Evolutionary conservation across 1,140 invertebrate genomes (phyloP).

Genomic region (Uloborus diversus): DNA sequence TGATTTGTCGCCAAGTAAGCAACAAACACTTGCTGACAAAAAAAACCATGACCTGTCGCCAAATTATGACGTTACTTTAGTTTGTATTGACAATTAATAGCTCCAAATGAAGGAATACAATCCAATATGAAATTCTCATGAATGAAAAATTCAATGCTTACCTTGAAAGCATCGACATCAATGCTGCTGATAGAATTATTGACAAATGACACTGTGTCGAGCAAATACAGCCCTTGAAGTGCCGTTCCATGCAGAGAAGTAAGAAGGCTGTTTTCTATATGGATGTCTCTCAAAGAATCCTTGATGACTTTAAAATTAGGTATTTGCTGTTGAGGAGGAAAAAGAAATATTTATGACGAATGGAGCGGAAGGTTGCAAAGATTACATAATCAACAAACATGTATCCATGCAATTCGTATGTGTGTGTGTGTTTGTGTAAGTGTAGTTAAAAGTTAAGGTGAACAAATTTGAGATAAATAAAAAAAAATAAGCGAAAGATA

Average conservation of each 20-base stretch:
- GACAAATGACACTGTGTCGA: conserved; percentile 10
- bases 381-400: background rate
- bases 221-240: background rate
- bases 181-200: conserved; percentile 13
- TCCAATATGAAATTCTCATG: no score
- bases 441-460: background rate
- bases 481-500: background rate
- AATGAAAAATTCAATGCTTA: no score
- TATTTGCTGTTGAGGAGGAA: background rate
- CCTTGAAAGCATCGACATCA: background rate
- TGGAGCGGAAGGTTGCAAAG: background rate
- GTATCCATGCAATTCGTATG: background rate
- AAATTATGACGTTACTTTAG: no score
- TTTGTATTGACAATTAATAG: no score
- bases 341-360: background rate
- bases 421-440: no score
- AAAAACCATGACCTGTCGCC: no score
- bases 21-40: no score
- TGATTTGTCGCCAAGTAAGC: no score
- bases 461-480: background rate
- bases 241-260: background rate
- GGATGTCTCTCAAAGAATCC: background rate
- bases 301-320: background rate
- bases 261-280: conserved; percentile 16
- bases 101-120: no score